Base-by-base conservation (phyloP, 2,113 vertebrate species). In the Tapirus terrestris region DNA sequence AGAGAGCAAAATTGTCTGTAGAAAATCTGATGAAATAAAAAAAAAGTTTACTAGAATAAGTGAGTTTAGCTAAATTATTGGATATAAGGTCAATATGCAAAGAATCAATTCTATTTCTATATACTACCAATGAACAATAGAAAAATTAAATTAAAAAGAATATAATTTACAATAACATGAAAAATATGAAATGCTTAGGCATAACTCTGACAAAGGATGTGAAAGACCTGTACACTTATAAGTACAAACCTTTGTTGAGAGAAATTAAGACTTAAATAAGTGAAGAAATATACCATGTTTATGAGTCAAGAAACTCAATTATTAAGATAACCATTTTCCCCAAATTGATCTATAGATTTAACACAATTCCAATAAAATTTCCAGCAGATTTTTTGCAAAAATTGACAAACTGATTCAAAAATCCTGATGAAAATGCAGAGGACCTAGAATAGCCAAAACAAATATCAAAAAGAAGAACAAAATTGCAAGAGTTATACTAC, bases 381-480 rank as follows among this genome's bases (percentile, higher is more conserved):
- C 61, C 45, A 89, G 53, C 36, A 96, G 82, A 63, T 25, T 29
- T 83, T 84, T 92, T 70, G 16, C 39, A 65, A 45, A 91, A 95
- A 65, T 70, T 70, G 31, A 84, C 48, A 73, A n/a, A 75, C 33
- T 77, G 56, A 90, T 79, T 95, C 17, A 72, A 95, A 91, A 94
- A 39, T 21, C 9, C 9, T 31, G 58, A 25, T 36, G 13, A 85
- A 96, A 88, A 68, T 75, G 8, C 60, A 75, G 83, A 84, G 21
- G 60, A 45, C 25, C 80, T 94, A 90, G 79, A 85, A 58, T 73
- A 91, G n/a, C 23, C 21, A 77, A 58, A 72, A 51, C 7, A 33
- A 43, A 45, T 45, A 94, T 90, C 16, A 51, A 58, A 86, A 82
- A 73, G 60, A 31, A 65, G 70, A 84, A 90, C 36, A 91, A 83